phyloP scores from a whole-genome alignment of 2,113 vertebrate genomes.

The Loxodonta africana region DNA sequence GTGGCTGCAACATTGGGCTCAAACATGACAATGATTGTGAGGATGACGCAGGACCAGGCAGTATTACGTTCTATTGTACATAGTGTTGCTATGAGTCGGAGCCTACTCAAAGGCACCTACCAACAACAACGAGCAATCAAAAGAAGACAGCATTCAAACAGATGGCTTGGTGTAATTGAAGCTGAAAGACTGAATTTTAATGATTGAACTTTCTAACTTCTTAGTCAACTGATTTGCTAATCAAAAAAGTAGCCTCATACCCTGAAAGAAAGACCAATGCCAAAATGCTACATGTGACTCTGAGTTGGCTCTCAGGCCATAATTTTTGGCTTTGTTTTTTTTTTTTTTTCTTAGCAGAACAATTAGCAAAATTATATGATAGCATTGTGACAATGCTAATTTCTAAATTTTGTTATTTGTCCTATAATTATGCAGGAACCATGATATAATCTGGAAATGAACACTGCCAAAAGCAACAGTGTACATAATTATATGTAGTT shows the following conservation, averaged over 20 bases:
- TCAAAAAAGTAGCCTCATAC: background rate
- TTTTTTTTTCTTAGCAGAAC: background rate
- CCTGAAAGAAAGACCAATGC: background rate
- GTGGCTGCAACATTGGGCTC: no score
- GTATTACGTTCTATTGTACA: no score
- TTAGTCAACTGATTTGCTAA: background rate
- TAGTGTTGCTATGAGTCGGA: no score
- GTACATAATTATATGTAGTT: background rate
- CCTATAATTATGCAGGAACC: background rate
- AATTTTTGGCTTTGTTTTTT: background rate
- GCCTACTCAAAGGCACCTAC: no score
- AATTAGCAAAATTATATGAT: background rate
- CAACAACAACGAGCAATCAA: background rate
- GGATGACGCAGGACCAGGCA: no score
- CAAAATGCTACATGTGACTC: background rate
- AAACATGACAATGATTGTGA: no score
- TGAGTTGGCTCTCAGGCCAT: background rate
- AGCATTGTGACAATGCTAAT: background rate
- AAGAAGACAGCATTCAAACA: background rate
- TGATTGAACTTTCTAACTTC: constrained; percentile 1
- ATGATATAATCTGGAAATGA: background rate
- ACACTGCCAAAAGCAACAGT: background rate
- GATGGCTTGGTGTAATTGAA: background rate
- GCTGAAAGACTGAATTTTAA: constrained; percentile 16
- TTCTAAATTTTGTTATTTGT: background rate